Conservation (phyloP, 2,797 vertebrate species). For the Rousettus madagascariensis region DNA sequence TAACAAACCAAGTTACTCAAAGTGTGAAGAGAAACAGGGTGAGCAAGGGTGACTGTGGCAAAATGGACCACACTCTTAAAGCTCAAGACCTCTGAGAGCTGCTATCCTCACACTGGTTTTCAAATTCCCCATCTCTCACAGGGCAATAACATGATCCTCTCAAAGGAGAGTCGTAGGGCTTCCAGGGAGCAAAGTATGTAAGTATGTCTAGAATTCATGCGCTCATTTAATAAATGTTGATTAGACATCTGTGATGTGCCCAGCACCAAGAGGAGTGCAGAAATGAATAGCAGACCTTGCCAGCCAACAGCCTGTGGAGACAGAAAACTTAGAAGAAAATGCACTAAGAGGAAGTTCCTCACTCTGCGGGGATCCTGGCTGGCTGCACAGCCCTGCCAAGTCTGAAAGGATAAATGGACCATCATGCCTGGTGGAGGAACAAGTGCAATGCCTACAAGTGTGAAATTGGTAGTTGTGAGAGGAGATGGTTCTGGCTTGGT, state of each 20-base stretch:
- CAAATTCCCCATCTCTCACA: background rate
- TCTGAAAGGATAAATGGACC: background rate
- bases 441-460: fast-evolving
- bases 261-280: background rate
- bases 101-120: background rate
- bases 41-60: background rate
- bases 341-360: background rate
- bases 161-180: background rate
- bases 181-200: background rate
- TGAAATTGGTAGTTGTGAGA: background rate
- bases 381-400: fast-evolving
- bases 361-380: background rate
- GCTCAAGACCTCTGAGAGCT: background rate
- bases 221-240: background rate
- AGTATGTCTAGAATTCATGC: background rate
- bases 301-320: background rate
- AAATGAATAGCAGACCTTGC: background rate
- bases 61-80: background rate
- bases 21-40: background rate
- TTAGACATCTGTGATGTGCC: background rate
- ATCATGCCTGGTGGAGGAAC: background rate
- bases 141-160: background rate
- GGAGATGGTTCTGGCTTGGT: no score
- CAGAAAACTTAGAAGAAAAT: background rate
- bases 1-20: background rate